A percentile compares a stretch with the other conserved stretches of the same genome.
Conservation (phyloP, 2,113 vertebrate genomes). For the Callopanchax toddi region DNA sequence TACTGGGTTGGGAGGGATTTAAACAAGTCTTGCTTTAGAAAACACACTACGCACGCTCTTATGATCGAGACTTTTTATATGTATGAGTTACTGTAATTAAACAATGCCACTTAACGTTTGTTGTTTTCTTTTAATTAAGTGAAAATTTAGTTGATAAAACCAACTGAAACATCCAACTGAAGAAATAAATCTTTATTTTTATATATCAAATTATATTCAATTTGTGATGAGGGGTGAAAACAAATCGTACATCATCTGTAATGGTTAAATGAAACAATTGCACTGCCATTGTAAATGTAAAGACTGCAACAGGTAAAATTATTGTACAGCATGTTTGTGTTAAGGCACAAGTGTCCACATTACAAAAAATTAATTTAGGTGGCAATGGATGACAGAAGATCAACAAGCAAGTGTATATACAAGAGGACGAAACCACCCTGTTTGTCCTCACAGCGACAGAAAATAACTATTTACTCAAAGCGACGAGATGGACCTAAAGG, state of each 20-base stretch:
- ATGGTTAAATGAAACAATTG: conserved; percentile 28
- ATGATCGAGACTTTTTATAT: conserved; percentile 74
- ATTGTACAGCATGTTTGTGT: conserved; percentile 30
- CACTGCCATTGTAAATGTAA: background rate
- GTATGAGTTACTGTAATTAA: conserved; percentile 78
- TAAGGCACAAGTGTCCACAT: conserved; percentile 58
- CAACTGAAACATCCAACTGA: conserved; percentile 23
- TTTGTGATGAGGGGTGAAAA: conserved; percentile 20
- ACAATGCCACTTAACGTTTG: conserved; percentile 41
- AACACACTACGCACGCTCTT: conserved; percentile 65
- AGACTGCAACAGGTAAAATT: conserved; percentile 25
- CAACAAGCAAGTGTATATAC: conserved; percentile 31
- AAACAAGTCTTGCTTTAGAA: conserved; percentile 54
- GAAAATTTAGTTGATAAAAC: background rate
- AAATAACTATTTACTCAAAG: conserved; percentile 10
- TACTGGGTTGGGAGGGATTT: conserved; percentile 29
- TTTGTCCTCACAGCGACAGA: background rate
- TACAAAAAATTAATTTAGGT: conserved; percentile 27
- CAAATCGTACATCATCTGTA: conserved; percentile 6
- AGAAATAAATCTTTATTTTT: conserved; percentile 79
- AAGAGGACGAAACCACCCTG: conserved; percentile 5
- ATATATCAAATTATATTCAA: conserved; percentile 58
- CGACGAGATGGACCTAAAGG: conserved; percentile 20
- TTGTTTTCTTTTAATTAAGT: background rate
- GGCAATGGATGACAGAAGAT: conserved; percentile 20